Percentiles rank a stretch among this genome's conserved stretches.
These are phyloP conservation scores for Martes martes DNA, from an alignment of 2,113 vertebrate species.

Conservation along the genomic window DNA sequence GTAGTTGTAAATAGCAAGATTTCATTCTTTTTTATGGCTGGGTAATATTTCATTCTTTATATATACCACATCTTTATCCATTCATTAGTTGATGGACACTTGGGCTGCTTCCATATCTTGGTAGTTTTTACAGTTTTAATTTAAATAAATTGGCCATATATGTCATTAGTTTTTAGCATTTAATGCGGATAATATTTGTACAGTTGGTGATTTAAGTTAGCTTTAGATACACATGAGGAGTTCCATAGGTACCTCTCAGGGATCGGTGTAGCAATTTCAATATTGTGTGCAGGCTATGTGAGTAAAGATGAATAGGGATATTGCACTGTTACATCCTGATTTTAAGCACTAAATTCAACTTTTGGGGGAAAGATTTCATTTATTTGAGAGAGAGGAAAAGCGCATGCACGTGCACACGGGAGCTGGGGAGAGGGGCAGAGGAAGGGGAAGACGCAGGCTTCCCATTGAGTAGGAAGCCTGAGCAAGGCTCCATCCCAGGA, in stretches of 20 bases:
- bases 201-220: not conserved
- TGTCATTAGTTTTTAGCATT: not conserved
- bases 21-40: not conserved
- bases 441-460: not conserved
- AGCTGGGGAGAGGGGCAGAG: not conserved
- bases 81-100: not conserved
- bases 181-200: not conserved
- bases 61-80: not conserved
- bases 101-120: not conserved
- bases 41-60: not conserved
- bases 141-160: not conserved
- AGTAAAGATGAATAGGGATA: not conserved
- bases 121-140: not conserved
- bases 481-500: not conserved
- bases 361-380: not conserved
- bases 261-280: not conserved
- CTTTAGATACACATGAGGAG: not conserved
- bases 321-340: not conserved
- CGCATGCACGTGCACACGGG: accelerated
- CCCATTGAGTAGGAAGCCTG: not conserved
- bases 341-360: not conserved
- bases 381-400: not conserved
- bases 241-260: not conserved
- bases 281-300: no score
- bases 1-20: not conserved